A percentile compares a stretch with the other conserved stretches of the same genome.
Evolutionary conservation across 2,797 vertebrate species (phyloP).

Genomic region (Peromyscus nudipes): DNA sequence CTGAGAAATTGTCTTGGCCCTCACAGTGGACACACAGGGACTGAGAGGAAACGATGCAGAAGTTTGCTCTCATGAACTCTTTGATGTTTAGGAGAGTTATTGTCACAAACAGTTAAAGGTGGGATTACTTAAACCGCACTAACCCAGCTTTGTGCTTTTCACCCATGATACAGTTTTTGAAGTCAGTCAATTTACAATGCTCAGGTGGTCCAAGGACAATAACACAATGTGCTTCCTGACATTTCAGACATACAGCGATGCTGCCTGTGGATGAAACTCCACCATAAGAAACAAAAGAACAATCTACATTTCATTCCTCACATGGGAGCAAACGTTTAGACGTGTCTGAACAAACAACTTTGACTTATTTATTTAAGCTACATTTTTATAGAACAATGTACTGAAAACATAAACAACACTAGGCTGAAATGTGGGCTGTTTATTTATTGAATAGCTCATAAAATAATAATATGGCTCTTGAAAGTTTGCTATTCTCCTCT

Average conservation of each 20-base stretch:
- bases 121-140: neutral
- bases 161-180: neutral
- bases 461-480: slow-evolving; percentile 64
- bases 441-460: slow-evolving; percentile 75
- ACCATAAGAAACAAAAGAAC: slow-evolving; percentile 61
- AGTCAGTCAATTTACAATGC: neutral
- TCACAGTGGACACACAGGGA: neutral
- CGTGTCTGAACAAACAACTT: slow-evolving; percentile 80
- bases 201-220: slow-evolving; percentile 31
- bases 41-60: slow-evolving; percentile 48
- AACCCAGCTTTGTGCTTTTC: slow-evolving; percentile 7
- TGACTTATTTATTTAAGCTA: slow-evolving; percentile 76
- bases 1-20: neutral
- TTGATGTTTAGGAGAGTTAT: neutral
- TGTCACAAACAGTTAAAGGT: neutral
- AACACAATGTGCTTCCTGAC: slow-evolving; percentile 76
- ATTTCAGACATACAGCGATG: slow-evolving; percentile 73
- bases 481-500: slow-evolving; percentile 67
- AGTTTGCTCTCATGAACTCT: neutral
- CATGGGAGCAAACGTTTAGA: slow-evolving; percentile 81
- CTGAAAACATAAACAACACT: slow-evolving; percentile 79
- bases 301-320: slow-evolving; percentile 71
- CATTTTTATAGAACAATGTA: slow-evolving; percentile 77
- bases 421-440: slow-evolving; percentile 65
- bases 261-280: neutral